phyloP scores from a whole-genome alignment of 1,140 invertebrate species.

The Anoplophora glabripennis region DNA sequence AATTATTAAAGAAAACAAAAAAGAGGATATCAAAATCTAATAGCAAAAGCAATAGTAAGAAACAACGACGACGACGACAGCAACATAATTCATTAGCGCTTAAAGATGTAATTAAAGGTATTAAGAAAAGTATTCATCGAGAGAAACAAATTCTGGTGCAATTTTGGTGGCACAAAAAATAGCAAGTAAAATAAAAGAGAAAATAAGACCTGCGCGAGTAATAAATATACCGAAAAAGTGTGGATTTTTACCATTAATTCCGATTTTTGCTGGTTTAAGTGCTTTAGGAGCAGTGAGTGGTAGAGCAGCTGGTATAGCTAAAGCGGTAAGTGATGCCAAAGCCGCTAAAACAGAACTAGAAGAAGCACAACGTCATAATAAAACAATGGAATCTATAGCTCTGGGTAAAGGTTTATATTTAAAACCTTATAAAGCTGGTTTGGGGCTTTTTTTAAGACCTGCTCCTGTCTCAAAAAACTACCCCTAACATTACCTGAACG shows the following conservation, averaged over 20 bases:
- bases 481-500: slow-evolving; percentile 15
- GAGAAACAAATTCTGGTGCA: no score
- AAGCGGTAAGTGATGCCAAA: slow-evolving; percentile 42
- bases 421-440: slow-evolving; percentile 43
- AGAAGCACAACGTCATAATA: slow-evolving; percentile 42
- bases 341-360: slow-evolving; percentile 35
- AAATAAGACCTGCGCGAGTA: slow-evolving; percentile 32
- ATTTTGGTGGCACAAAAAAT: slow-evolving; percentile 15
- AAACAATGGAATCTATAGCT: slow-evolving; percentile 41
- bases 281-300: slow-evolving; percentile 42
- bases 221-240: slow-evolving; percentile 45
- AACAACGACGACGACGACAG: not conserved
- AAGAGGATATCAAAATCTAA: slow-evolving; percentile 10
- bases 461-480: slow-evolving; percentile 23
- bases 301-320: slow-evolving; percentile 40
- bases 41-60: not conserved
- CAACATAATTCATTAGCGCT: slow-evolving; percentile 12
- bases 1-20: no score
- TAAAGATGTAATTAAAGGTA: slow-evolving; percentile 12
- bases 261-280: slow-evolving; percentile 45
- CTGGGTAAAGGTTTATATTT: slow-evolving; percentile 44
- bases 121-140: slow-evolving; percentile 9
- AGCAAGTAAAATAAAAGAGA: slow-evolving; percentile 17
- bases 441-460: slow-evolving; percentile 12
- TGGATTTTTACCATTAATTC: slow-evolving; percentile 42